Base-by-base conservation (phyloP, 1,140 invertebrate species). In the Pogonomyrmex californicus region DNA sequence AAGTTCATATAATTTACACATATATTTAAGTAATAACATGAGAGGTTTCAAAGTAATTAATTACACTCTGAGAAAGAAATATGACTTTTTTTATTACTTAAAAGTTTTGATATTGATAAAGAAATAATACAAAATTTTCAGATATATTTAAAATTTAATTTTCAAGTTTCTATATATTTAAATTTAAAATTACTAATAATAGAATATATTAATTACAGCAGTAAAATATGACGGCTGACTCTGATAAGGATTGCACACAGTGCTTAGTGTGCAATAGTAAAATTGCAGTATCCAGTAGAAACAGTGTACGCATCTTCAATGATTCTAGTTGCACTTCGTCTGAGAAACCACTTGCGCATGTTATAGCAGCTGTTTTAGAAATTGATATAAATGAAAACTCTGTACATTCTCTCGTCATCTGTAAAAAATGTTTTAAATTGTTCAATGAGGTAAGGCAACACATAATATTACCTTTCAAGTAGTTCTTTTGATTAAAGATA, bases 391-490 rank as follows among this genome's bases (percentile, higher is more conserved):
- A 91, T 49, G 93, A 95, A 88, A 93, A 96, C 6, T 92, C 93
- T 82, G 94, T 95, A 2, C 96, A 96, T 91, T 96, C 96, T 33
- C 91, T 93, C 68, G 92, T 97, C 36, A 92, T 97, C 30, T 97
- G 97, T 92, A 97, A 96, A 93, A 97, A 97, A 88, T 97, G 97
- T 91, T 97, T 94, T 88, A 96, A 96, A 93, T 91, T 96, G 44
- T 95, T 96, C 70, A 95, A 96, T 87, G 96, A 95, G 93, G 95
- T 95, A 88, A 71, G 41, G 54, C 4, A 65, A 68, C 17, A 9
- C 0, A 38, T 33, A 62, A 49, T 23, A 23, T 23, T 23, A 23
- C 23, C 23, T 23, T 23, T 23, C 23, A 23, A 23, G 23, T 10
- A 73, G 41, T 87, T 51, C 49, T 6, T 60, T 12, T 82, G 63